phyloP scores from a whole-genome alignment of 2,797 vertebrate genomes.

The Poeciliopsis paucimaculata region DNA sequence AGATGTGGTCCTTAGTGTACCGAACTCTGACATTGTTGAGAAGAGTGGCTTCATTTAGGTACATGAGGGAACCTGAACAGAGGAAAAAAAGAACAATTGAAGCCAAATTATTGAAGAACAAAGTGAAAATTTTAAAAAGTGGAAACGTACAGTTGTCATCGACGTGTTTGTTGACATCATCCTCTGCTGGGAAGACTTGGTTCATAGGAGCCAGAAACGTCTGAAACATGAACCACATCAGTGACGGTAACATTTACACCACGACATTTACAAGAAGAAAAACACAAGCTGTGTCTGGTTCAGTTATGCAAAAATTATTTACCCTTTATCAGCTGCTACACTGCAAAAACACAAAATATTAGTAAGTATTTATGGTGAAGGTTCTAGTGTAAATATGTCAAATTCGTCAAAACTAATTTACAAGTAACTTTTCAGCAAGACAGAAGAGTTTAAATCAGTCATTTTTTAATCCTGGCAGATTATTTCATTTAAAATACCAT shows the following conservation, averaged over 20 bases:
- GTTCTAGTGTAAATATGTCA: no score
- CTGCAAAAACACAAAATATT: no score
- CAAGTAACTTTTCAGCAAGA: no score
- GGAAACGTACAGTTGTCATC: conserved; percentile 95
- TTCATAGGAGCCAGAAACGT: conserved; percentile 92
- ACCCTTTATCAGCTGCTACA: background rate
- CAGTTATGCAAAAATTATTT: background rate
- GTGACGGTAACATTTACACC: conserved; percentile 12
- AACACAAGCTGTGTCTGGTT: background rate
- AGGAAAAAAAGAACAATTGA: background rate
- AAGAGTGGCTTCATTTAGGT: conserved; percentile 98
- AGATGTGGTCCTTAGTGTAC: conserved; percentile 97
- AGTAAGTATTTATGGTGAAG: no score
- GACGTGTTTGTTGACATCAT: conserved; percentile 94
- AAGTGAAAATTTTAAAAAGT: background rate
- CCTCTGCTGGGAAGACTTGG: conserved; percentile 98
- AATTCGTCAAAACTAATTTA: no score
- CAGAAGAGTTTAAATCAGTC: no score
- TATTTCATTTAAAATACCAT: no score
- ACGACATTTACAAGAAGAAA: background rate
- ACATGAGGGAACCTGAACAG: conserved; percentile 93
- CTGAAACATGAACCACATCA: conserved; percentile 71
- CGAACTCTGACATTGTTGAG: conserved; percentile 96
- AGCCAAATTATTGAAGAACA: background rate
- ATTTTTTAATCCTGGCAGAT: no score